phyloP scores from a whole-genome alignment of 2,113 vertebrate species.

The Trichomycterus rosablanca region DNA sequence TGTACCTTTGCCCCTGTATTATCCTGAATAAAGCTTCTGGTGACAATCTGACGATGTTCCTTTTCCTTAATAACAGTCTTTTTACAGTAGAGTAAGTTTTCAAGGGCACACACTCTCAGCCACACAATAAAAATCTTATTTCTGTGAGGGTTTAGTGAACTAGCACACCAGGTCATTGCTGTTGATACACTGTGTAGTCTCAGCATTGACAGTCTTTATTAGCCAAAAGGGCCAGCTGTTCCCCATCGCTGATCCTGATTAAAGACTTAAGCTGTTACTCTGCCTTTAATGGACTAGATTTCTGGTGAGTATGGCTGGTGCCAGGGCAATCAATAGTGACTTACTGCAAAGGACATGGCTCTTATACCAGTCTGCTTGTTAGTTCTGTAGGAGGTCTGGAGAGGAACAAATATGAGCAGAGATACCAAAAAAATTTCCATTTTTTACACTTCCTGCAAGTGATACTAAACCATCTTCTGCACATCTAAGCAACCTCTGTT shows the following conservation, averaged over 20 bases:
- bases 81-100: not conserved
- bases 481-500: too few relatives aligned
- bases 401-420: not conserved
- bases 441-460: too few relatives aligned
- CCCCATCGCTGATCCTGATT: not conserved
- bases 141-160: not conserved
- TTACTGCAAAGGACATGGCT: slow-evolving; percentile 4
- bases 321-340: not conserved
- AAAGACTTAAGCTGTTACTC: not conserved
- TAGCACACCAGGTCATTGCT: not conserved
- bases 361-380: not conserved
- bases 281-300: slow-evolving; percentile 4
- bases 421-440: not conserved
- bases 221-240: not conserved
- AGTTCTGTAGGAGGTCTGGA: not conserved
- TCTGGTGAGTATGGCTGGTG: not conserved
- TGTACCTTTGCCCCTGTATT: too few relatives aligned
- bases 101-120: not conserved
- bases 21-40: too few relatives aligned
- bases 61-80: not conserved
- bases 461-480: too few relatives aligned
- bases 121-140: not conserved
- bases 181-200: not conserved
- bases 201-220: not conserved
- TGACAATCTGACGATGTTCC: not conserved